Evolutionary conservation across 2,888 invertebrate genomes (phyloP), one percentile per base, ranked within the genome.

Genomic region (Eilema depressum): DNA sequence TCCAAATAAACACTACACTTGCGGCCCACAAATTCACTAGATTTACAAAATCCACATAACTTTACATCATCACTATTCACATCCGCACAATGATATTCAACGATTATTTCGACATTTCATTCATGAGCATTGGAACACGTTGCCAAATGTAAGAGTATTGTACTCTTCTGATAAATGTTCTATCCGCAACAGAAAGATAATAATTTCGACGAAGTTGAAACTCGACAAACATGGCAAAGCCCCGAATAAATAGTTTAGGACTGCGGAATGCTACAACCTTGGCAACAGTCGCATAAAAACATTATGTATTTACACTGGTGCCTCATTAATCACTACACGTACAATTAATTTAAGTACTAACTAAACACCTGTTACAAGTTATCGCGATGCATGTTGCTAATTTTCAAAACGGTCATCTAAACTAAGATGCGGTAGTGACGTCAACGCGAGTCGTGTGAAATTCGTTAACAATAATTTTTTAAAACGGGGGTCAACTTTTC

Each of bases 401-500:
- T 73, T 77, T 80, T 41, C 41, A 47, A 69, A 66, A 70, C 65
- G 67, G 75, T 81, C 83, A 88, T 89, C 83, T 87, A 53, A 53
- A 53, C 53, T 53, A 88, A 91, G 92, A 93, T 89, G 90, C 91
- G 88, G 90, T 86, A 91, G 89, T 90, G 83, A 86, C 85, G 87
- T 83, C 83, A 87, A 86, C 85, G 88, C 86, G 83, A 88, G 88
- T 89, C 94, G 94, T 95, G 95, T 93, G 95, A 95, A 53, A 95
- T 94, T 93, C 91, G 93, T 94, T 94, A 95, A 94, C 94, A 94
- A 95, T 93, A 92, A 88, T 92, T 90, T 93, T 91, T 91, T 88
- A 90, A 91, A 94, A 92, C 93, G 88, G 93, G 95, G 95, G 95
- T 95, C 95, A 95, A 94, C 94, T 95, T 94, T 95, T 95, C 95